Percentiles rank a stretch among this genome's conserved stretches.
Evolutionary conservation across 2,888 invertebrate genomes (phyloP).

Genomic region (Drosophila nr. perissopoda): DNA sequence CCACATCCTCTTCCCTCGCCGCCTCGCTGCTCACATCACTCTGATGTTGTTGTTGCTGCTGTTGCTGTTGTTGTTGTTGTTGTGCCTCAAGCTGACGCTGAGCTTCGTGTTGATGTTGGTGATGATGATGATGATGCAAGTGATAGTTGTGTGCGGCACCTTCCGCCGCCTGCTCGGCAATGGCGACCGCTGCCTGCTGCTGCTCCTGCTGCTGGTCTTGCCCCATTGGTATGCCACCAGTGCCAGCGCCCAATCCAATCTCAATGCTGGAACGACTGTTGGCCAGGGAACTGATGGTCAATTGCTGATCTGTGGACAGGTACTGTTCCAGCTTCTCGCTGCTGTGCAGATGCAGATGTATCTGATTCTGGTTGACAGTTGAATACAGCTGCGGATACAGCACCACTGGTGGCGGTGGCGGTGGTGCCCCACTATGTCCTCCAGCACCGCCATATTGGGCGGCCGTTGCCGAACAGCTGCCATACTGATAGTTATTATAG

Average conservation of each 20-base stretch:
- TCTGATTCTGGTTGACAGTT: constrained; percentile 94
- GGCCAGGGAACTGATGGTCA: constrained; percentile 87
- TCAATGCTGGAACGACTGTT: constrained; percentile 86
- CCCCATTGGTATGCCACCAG: constrained; percentile 48
- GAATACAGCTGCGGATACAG: constrained; percentile 92
- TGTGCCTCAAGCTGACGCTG: constrained; percentile 82
- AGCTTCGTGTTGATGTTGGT: constrained; percentile 33
- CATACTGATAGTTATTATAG: constrained; percentile 90
- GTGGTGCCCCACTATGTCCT: constrained; percentile 49
- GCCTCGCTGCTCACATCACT: constrained; percentile 52
- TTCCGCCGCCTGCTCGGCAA: constrained; percentile 45
- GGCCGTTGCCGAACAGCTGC: constrained; percentile 83
- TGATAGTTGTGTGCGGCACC: constrained; percentile 56
- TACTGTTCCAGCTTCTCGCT: constrained; percentile 89
- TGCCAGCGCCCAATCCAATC: constrained; percentile 85
- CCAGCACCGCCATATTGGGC: constrained; percentile 64
- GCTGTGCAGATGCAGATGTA: constrained; percentile 91
- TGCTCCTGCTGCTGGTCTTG: constrained; percentile 82
- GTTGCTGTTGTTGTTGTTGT: constrained; percentile 61
- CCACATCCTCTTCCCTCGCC: constrained; percentile 79
- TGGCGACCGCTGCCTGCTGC: constrained; percentile 48
- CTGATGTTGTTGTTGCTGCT: constrained; percentile 42
- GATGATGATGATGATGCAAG: constrained; percentile 60
- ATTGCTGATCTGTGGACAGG: constrained; percentile 85
- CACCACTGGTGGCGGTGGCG: constrained; percentile 88